Base-by-base conservation (phyloP, 2,888 invertebrate genomes). In the Meghimatium bilineatum region DNA sequence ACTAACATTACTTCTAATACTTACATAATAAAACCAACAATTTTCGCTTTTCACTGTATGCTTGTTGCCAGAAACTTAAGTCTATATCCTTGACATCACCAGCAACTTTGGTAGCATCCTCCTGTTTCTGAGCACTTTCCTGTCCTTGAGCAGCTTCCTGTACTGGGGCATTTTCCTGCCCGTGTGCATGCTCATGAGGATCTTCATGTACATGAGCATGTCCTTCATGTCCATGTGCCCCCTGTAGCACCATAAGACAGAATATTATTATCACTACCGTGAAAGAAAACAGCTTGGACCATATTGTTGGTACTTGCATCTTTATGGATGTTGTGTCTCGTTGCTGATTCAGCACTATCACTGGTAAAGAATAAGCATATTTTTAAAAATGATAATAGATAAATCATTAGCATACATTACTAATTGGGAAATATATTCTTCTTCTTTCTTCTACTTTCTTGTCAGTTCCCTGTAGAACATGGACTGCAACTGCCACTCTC, bases 21-120 rank as follows among this genome's bases (percentile, higher is more conserved):
- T 82, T 69, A 82, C 82, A 76, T 14, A 82, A 77, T 14, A 77
- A 71, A 17, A 82, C 76, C 34, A 82, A 36, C 17, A 77, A 52
- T 60, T 77, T 82, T 29, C 56, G 66, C 20, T 69, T 69, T 32
- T 71, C 82, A 56, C 66, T 60, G 20, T 77, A 52, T 12, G 77
- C 26, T 29, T 82, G 32, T 56, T 77, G 77, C 82, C 82, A 82
- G 26, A n/a, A 17, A 23, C 66, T 56, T 3, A 76, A 52, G 69
- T 69, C 71, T 6, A 82, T 60, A 17, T 82, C 82, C 32, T 38
- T 8, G 32, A 82, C n/a, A 23, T 32, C 52, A 17, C 32, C 32
- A 32, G 52, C 17, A 20, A 2, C 20, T 12, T 1, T 20, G 10
- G 12, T 32, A 12, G 49, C 49, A 17, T 79, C 79, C 17, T 67